phyloP scores from a whole-genome alignment of 92 coral and sea anemone species.

The Epizoanthus fatuus region DNA sequence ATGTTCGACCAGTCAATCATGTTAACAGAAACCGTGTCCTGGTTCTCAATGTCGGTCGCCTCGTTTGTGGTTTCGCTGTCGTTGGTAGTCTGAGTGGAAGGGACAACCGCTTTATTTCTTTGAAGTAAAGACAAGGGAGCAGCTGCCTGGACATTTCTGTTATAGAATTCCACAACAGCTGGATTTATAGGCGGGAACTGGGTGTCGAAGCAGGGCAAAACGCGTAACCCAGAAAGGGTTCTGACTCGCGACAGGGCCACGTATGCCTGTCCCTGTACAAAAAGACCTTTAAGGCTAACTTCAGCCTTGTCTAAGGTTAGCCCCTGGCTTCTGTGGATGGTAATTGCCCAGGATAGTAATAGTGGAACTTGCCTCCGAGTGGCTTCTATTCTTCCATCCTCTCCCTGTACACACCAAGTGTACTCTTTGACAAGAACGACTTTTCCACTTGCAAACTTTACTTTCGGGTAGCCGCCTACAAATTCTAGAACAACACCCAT shows the following conservation, averaged over 20 bases:
- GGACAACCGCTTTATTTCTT: too few relatives aligned
- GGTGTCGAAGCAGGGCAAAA: constrained; percentile 49
- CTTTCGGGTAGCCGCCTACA: constrained; percentile 47
- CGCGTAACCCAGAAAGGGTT: constrained; percentile 23
- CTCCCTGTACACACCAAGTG: constrained; percentile 9
- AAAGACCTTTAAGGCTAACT: constrained; percentile 18
- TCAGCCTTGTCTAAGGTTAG: constrained; percentile 41
- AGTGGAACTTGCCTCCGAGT: constrained; percentile 46
- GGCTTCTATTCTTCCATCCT: not conserved
- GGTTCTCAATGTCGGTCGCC: too few relatives aligned
- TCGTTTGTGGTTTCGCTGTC: too few relatives aligned
- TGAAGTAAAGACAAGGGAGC: too few relatives aligned
- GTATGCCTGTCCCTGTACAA: constrained; percentile 47
- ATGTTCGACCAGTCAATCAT: not conserved
- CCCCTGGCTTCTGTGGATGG: constrained; percentile 44
- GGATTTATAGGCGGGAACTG: constrained; percentile 25
- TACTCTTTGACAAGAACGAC: constrained; percentile 19
- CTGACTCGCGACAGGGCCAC: constrained; percentile 35
- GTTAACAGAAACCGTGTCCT: too few relatives aligned
- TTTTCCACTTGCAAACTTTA: constrained; percentile 14
- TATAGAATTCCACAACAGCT: not conserved
- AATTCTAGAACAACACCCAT: constrained; percentile 37
- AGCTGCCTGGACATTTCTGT: too few relatives aligned
- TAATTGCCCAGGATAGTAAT: constrained; percentile 36
- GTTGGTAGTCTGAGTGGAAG: too few relatives aligned